Conservation (phyloP, 2,113 vertebrate species). For the Sander vitreus region DNA sequence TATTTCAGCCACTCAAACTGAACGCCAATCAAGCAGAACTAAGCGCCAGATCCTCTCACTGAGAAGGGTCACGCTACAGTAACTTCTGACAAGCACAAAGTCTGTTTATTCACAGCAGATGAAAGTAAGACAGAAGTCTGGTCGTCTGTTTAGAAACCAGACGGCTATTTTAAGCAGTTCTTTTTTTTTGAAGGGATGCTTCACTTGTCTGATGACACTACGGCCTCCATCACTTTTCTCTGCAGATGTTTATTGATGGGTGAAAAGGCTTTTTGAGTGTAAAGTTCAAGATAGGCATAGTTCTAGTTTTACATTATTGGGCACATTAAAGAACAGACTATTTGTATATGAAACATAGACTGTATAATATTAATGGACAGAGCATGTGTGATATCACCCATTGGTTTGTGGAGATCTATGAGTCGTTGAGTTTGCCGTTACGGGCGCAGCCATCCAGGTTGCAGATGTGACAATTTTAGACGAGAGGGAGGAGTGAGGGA, state of each 20-base stretch:
- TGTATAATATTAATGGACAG: too few species aligned
- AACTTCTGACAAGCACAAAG: conserved; percentile 11
- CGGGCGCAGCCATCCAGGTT: too few species aligned
- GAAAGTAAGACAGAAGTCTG: neutral
- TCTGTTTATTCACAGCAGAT: neutral
- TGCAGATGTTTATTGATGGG: conserved; percentile 28
- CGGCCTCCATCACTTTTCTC: neutral
- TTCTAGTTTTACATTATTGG: neutral
- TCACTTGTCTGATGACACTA: neutral
- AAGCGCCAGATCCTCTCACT: conserved; percentile 31
- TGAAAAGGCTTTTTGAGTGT: neutral
- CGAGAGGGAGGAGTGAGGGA: too few species aligned
- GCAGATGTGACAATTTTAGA: too few species aligned
- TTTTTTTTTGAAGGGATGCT: neutral
- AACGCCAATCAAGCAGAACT: conserved; percentile 31
- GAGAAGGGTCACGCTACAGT: neutral
- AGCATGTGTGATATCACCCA: too few species aligned
- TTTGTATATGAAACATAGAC: neutral
- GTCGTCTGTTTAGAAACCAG: neutral
- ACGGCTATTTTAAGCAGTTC: neutral
- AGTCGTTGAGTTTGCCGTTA: too few species aligned
- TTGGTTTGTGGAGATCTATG: too few species aligned
- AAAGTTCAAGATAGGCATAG: neutral
- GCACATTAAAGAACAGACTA: neutral
- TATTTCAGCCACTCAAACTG: conserved; percentile 55